Evolutionary conservation across 53 echinoderm and acorn worm genomes (phyloP).

Genomic region (Holothuria leucospilota): DNA sequence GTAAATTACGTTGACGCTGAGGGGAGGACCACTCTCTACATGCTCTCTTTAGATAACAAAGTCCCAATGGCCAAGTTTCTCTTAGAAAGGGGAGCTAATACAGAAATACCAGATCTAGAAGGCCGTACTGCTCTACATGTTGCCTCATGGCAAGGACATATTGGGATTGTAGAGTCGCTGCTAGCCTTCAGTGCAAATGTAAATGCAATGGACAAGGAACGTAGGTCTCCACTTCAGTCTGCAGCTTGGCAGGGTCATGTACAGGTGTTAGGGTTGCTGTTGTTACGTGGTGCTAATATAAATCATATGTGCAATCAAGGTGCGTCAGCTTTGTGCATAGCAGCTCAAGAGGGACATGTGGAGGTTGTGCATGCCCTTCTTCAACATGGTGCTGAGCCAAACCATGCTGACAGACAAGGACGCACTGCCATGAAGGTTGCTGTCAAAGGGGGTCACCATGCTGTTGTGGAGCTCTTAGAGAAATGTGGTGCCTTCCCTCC

Average conservation of each 20-base stretch:
- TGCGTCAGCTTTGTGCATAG: conserved; percentile 96
- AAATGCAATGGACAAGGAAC: conserved; percentile 91
- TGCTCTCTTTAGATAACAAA: conserved; percentile 95
- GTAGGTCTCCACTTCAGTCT: conserved; percentile 90
- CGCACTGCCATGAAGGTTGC: conserved; percentile 98
- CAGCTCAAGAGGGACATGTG: conserved; percentile 96
- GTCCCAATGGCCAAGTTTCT: conserved; percentile 82
- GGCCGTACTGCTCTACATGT: conserved; percentile 97
- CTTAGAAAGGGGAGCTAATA: conserved; percentile 75
- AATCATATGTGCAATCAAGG: conserved; percentile 99
- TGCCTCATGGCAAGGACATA: conserved; percentile 98
- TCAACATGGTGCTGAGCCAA: conserved; percentile 94
- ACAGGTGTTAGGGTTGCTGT: conserved; percentile 75
- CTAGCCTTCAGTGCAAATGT: conserved; percentile 73
- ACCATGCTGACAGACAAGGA: conserved; percentile 95
- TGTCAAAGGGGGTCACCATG: conserved; percentile 88
- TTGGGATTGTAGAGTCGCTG: conserved; percentile 86
- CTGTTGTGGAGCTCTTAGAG: conserved; percentile 89
- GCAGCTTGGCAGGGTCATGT: conserved; percentile 99
- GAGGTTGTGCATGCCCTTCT: conserved; percentile 91
- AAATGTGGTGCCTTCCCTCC: conserved; percentile 89
- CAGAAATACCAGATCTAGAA: conserved; percentile 86
- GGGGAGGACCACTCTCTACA: conserved; percentile 92
- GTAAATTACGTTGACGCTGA: conserved; percentile 95
- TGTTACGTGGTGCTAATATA: conserved; percentile 83